Evolutionary conservation across 2,113 vertebrate genomes (phyloP).

Genomic region (Calyptommatus sinebrachiatus): DNA sequence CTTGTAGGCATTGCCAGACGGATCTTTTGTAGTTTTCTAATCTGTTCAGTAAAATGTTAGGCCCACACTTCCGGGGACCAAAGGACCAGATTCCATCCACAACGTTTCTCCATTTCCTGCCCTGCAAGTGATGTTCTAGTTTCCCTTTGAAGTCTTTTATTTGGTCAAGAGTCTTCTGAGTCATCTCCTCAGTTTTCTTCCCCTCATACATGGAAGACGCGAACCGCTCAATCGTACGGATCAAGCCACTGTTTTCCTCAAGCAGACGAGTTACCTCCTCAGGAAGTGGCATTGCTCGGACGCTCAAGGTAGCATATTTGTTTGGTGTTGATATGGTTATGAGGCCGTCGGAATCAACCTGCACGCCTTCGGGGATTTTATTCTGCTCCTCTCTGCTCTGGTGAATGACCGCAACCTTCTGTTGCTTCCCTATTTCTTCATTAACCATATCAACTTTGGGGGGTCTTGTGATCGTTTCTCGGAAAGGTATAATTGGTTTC

Average conservation of each 20-base stretch:
- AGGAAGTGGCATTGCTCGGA: constrained; percentile 86
- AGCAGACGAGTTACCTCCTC: constrained; percentile 84
- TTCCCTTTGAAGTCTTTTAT: constrained; percentile 81
- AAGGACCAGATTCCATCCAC: constrained; percentile 92
- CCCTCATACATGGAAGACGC: constrained; percentile 83
- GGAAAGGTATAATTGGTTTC: constrained; percentile 92
- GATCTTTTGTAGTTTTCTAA: constrained; percentile 80
- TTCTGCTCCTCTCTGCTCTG: constrained; percentile 87
- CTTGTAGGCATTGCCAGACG: constrained; percentile 83
- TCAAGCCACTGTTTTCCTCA: constrained; percentile 84
- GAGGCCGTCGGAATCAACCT: constrained; percentile 83
- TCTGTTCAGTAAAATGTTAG: constrained; percentile 88
- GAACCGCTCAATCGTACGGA: constrained; percentile 87
- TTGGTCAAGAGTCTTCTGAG: constrained; percentile 74
- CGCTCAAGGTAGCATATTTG: constrained; percentile 81
- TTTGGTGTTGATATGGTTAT: constrained; percentile 89
- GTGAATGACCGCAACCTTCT: constrained; percentile 91
- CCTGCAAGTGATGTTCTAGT: constrained; percentile 81
- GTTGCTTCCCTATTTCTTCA: constrained; percentile 92
- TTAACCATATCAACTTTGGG: constrained; percentile 98
- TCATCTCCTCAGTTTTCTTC: constrained; percentile 70
- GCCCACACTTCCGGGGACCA: constrained; percentile 91
- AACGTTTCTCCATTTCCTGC: constrained; percentile 86
- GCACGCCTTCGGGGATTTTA: constrained; percentile 80
- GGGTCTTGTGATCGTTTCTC: constrained; percentile 91